Conservation (phyloP, 2,888 invertebrate species). For the Priapulus caudatus region DNA sequence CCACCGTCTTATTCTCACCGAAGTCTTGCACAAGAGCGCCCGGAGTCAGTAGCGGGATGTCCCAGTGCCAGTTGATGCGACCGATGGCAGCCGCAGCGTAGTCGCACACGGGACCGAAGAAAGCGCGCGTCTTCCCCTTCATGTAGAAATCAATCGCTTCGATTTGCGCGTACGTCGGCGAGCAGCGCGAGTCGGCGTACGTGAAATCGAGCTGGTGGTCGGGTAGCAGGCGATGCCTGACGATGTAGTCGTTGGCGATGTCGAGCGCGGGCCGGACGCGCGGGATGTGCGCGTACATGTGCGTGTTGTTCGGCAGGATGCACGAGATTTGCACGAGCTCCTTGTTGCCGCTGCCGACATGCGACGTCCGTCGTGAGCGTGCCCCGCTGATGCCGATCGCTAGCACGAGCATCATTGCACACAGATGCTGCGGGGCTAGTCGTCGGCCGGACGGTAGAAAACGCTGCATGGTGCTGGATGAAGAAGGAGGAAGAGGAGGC, state of each 20-base stretch:
- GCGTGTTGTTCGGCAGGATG: not conserved
- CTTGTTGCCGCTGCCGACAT: too few species aligned
- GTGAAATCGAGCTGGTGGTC: slow-evolving; percentile 35
- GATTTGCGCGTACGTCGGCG: slow-evolving; percentile 24
- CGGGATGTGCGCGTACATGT: not conserved
- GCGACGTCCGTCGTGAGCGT: too few species aligned
- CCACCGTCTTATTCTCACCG: slow-evolving; percentile 53
- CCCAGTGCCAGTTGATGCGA: slow-evolving; percentile 58
- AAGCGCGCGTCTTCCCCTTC: slow-evolving; percentile 12
- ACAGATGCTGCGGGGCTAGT: too few species aligned
- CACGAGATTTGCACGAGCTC: too few species aligned
- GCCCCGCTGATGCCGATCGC: too few species aligned
- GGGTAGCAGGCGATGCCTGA: slow-evolving; percentile 40
- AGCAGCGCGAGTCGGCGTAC: slow-evolving; percentile 26
- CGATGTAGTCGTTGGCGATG: not conserved
- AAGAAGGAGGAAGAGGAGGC: too few species aligned
- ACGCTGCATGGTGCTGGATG: too few species aligned
- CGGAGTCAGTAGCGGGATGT: slow-evolving; percentile 60
- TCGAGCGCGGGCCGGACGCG: not conserved
- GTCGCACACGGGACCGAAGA: slow-evolving; percentile 24
- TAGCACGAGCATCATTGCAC: too few species aligned
- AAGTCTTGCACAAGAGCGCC: slow-evolving; percentile 71
- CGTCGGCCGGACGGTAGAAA: too few species aligned
- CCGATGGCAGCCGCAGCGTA: slow-evolving; percentile 53
- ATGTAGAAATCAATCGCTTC: slow-evolving; percentile 43